phyloP scores from a whole-genome alignment of 2,797 vertebrate genomes.

The Okamejei kenojei region DNA sequence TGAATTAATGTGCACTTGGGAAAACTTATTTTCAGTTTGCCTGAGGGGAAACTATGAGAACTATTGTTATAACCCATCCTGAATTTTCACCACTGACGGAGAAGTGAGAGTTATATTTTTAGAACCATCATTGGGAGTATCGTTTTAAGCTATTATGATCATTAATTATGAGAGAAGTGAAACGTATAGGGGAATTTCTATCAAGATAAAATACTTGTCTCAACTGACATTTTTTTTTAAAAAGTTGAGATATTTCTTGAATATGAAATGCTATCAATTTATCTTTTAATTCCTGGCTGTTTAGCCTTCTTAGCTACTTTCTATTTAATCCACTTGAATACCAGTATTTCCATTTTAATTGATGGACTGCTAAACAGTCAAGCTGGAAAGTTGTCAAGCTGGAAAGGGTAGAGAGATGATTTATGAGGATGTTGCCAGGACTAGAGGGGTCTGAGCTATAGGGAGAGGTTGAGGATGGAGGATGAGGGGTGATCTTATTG shows the following conservation, averaged over 20 bases:
- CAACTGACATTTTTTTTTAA: neutral
- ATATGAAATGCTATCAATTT: neutral
- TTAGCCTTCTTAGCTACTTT: neutral
- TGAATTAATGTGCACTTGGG: neutral
- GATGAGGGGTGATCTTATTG: too few species aligned
- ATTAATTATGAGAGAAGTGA: neutral
- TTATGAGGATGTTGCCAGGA: too few species aligned
- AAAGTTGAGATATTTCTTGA: neutral
- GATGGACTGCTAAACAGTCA: neutral
- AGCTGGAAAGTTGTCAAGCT: too few species aligned
- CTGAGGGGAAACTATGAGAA: neutral
- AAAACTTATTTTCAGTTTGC: neutral
- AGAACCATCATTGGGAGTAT: neutral
- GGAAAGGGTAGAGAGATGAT: too few species aligned
- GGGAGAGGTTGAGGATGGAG: too few species aligned
- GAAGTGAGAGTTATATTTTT: neutral
- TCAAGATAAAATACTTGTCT: neutral
- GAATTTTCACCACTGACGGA: neutral
- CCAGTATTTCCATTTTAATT: neutral
- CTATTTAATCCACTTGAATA: neutral
- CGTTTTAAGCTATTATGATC: neutral
- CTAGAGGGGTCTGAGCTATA: too few species aligned
- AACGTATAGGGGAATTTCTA: neutral
- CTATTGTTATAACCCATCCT: neutral
- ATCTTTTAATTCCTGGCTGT: neutral